Conservation (phyloP, 2,888 invertebrate genomes). For the Diaperis boleti region DNA sequence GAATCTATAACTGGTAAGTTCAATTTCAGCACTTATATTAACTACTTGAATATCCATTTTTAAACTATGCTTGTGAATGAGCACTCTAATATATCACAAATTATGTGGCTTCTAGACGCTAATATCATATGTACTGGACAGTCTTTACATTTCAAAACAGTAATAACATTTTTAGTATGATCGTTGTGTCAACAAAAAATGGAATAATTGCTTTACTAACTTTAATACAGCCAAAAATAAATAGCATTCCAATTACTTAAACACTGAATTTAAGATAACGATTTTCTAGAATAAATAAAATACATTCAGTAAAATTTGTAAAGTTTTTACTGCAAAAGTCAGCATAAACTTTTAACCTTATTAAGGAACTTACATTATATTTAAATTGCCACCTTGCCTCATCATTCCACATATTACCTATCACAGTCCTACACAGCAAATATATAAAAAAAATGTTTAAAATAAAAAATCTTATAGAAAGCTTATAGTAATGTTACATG, state of each 20-base stretch:
- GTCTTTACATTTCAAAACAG: conserved; percentile 36
- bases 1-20: conserved; percentile 47
- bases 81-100: conserved; percentile 65
- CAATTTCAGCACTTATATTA: conserved; percentile 25
- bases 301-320: conserved; percentile 13
- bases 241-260: conserved; percentile 7
- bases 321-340: conserved; percentile 11
- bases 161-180: conserved; percentile 31
- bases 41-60: conserved; percentile 38
- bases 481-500: conserved; percentile 35
- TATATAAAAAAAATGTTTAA: conserved; percentile 43
- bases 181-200: conserved; percentile 32
- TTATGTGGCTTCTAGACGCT: conserved; percentile 54
- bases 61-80: conserved; percentile 60
- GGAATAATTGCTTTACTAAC: conserved; percentile 8
- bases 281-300: conserved; percentile 7
- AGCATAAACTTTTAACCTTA: conserved; percentile 11
- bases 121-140: conserved; percentile 40
- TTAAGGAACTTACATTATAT: conserved; percentile 35
- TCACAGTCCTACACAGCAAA: conserved; percentile 63
- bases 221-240: conserved; percentile 11
- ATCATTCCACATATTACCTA: conserved; percentile 49
- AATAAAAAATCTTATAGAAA: conserved; percentile 30
- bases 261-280: conserved; percentile 9
- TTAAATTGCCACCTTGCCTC: conserved; percentile 34